Evolutionary conservation across 2,888 invertebrate genomes (phyloP), one percentile per base, ranked within the genome.

Genomic region (Glaucopsyche alexis): DNA sequence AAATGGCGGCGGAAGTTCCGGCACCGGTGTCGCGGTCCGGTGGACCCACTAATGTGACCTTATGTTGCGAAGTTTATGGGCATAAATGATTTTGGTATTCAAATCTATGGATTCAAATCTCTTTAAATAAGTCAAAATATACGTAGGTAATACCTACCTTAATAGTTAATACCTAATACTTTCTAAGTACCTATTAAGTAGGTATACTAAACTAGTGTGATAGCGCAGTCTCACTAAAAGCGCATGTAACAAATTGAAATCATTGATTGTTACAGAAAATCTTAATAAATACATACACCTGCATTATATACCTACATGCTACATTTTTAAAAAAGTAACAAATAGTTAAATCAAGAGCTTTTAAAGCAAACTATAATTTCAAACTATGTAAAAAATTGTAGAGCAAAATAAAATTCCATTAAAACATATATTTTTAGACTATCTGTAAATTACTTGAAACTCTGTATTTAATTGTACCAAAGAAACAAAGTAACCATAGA

Each of bases 401-500:
- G 60, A 29, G 60, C 60, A 11, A 29, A 29, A 60, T 60, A 60
- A 38, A 60, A 60, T 60, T 29, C n/a, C 14, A 50, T 60, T 29
- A 7, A 60, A 8, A 47, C 47, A 3, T 60, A 0, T 60, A 13
- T 60, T 60, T 60, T 60, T 60, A 60, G 29, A 60, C 60, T 47
- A 38, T 60, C 29, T 29, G 14, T 38, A 29, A 60, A 11, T 29
- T 29, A 14, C 29, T 60, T 60, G 14, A 14, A 60, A 60, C 60
- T 38, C 13, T 60, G 60, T 60, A 29, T 60, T 60, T 14, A 7
- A 60, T 60, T 60, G 60, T 14, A 60, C 29, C 13, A 38, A 38
- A 13, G 11, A 47, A 47, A 47, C 29, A 55, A 55, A 55, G 55
- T 60, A 60, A 47, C 11, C 9, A 13, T 11, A 13, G 47, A 86